A percentile compares a stretch with the other conserved stretches of the same genome.
phyloP scores from a whole-genome alignment of 2,797 vertebrate genomes.

The Odontamblyopus lacepedii region DNA sequence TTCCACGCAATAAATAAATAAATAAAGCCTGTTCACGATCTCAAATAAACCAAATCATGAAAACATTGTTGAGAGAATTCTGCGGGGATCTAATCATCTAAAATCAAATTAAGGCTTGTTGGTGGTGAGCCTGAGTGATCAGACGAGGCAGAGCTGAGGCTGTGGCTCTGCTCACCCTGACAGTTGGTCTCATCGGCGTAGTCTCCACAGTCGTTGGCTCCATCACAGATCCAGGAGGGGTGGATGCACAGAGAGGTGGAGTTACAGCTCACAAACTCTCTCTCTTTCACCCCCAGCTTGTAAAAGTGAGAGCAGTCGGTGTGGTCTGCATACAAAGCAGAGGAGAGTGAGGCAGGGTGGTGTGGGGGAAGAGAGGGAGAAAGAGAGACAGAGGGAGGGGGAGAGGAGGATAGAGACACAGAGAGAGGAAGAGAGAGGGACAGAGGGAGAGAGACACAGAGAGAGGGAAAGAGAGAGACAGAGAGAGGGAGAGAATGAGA shows the following conservation, averaged over 20 bases:
- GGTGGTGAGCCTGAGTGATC: conserved; percentile 15
- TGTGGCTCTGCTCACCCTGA: conserved; percentile 71
- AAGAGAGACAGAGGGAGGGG: neutral
- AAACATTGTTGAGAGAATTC: neutral
- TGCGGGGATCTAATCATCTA: neutral
- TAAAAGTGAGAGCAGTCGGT: conserved; percentile 92
- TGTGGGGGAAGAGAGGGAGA: neutral
- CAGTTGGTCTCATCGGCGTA: conserved; percentile 94
- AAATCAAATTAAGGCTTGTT: conserved; percentile 6
- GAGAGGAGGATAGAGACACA: neutral
- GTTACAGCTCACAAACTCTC: conserved; percentile 93
- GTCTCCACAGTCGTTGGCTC: conserved; percentile 96
- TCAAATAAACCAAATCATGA: neutral
- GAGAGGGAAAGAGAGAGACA: too few relatives aligned
- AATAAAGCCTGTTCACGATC: neutral
- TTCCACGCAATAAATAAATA: too few relatives aligned
- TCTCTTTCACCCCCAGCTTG: conserved; percentile 91
- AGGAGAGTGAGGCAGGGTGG: conserved; percentile 19
- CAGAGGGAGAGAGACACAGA: too few relatives aligned
- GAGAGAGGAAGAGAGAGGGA: neutral
- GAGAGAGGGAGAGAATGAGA: too few relatives aligned
- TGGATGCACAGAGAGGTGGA: conserved; percentile 95
- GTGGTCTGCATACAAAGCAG: conserved; percentile 81
- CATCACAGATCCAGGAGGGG: conserved; percentile 94
- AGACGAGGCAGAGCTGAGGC: conserved; percentile 1